Evolutionary conservation across 2,797 vertebrate genomes (phyloP), one percentile per base, ranked within the genome.

Genomic region (Poliocrania exsul): DNA sequence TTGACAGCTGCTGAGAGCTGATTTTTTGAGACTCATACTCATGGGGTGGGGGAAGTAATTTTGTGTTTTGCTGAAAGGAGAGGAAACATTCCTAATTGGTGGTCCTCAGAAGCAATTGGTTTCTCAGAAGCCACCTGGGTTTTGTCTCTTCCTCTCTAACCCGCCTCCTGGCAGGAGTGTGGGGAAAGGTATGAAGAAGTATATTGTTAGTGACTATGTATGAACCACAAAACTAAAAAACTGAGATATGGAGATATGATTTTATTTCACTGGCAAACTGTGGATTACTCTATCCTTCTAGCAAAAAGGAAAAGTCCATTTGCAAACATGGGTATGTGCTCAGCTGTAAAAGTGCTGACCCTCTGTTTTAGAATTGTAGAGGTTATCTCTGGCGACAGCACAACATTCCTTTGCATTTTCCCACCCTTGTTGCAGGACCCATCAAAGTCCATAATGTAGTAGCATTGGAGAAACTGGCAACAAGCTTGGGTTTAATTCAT

Each of bases 41-140:
- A 19, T 1, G 6, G 17, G 12, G 28, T 65, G 5, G 1, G 0
- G 8, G 13, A 3, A 40, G 8, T 57, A 0, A 10, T 69, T 80
- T 56, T 6, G 1, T 54, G 19, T 58, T 70, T 51, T 72, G 19
- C 29, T 66, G 57, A 74, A 74, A 71, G n/a, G 15, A 77, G 23
- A 37, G 10, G 20, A 90, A 90, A 71, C 20, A 16, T 12, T 13
- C 5, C 61, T 24, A 66, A 31, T 4, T 11, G 58, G 38, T 38
- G 33, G 6, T 44, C 54, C 26, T 62, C 38, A 49, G 17, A 65
- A 73, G 8, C 11, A 86, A 21, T 33, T 51, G 50, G 16, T 51
- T 51, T 51, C 50, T 29, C 28, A 53, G 51, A 53, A 53, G 6
- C 7, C 3, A 25, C 47, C 10, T 84, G 29, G 15, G 2, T n/a